Evolutionary conservation across 2,888 invertebrate genomes (phyloP).

Genomic region (Homarus gammarus): DNA sequence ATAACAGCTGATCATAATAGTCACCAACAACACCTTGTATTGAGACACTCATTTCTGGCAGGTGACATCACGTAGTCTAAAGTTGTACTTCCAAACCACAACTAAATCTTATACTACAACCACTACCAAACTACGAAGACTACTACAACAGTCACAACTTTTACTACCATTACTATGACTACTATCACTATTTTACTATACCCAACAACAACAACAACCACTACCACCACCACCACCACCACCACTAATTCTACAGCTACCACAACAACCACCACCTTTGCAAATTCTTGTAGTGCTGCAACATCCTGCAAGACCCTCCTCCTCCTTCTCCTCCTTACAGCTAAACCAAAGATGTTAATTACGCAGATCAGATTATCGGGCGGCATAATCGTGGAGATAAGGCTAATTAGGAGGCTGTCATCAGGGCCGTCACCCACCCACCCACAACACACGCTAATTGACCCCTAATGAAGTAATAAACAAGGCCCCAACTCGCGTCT

Average conservation of each 20-base stretch:
- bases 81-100: too few species aligned
- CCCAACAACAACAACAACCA: not conserved
- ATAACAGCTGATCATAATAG: too few species aligned
- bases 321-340: slow-evolving; percentile 17
- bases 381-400: slow-evolving; percentile 65
- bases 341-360: slow-evolving; percentile 66
- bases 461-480: slow-evolving; percentile 65
- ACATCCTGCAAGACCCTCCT: not conserved
- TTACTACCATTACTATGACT: too few species aligned
- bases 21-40: too few species aligned
- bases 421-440: slow-evolving; percentile 48
- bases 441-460: slow-evolving; percentile 61
- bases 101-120: too few species aligned
- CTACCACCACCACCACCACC: not conserved
- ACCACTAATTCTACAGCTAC: not conserved
- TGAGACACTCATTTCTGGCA: too few species aligned
- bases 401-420: slow-evolving; percentile 65
- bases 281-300: too few species aligned
- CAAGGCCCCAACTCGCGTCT: slow-evolving; percentile 55
- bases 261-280: not conserved
- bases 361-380: slow-evolving; percentile 66
- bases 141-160: too few species aligned
- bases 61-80: too few species aligned
- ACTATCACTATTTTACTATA: too few species aligned
- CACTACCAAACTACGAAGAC: too few species aligned